Evolutionary conservation across 2,888 invertebrate species (phyloP).

Genomic region (Ptychoptera contaminata): DNA sequence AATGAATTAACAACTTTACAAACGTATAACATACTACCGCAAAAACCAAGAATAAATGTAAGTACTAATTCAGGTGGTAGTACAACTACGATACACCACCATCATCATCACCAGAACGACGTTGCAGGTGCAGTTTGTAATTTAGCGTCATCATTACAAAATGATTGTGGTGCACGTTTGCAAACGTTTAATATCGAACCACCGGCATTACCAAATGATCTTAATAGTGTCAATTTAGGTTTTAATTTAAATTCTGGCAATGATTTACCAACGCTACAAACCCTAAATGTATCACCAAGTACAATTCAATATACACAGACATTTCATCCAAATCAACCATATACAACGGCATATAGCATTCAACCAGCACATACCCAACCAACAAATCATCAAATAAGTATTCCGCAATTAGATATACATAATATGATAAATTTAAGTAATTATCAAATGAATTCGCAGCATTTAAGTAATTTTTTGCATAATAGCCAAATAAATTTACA

Average conservation of each 20-base stretch:
- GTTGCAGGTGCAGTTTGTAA: too few relatives aligned
- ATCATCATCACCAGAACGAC: background rate
- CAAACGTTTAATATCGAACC: slow-evolving; percentile 11
- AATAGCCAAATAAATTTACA: slow-evolving; percentile 13
- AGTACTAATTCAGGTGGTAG: slow-evolving; percentile 2
- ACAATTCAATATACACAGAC: slow-evolving; percentile 10
- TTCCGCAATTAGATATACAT: slow-evolving; percentile 10
- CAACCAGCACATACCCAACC: slow-evolving; percentile 7
- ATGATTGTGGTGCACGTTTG: slow-evolving; percentile 3
- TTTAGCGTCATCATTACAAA: background rate
- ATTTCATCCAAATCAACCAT: slow-evolving; percentile 10
- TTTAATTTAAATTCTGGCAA: slow-evolving; percentile 8
- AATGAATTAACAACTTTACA: slow-evolving; percentile 8
- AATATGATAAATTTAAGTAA: slow-evolving; percentile 11
- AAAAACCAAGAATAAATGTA: slow-evolving; percentile 8
- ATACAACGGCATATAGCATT: slow-evolving; percentile 7
- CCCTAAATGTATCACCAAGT: slow-evolving; percentile 9
- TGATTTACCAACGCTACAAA: slow-evolving; percentile 6
- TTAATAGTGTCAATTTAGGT: slow-evolving; percentile 8
- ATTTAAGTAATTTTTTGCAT: slow-evolving; percentile 11
- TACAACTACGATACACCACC: background rate
- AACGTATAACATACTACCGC: slow-evolving; percentile 10
- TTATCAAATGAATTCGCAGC: slow-evolving; percentile 12
- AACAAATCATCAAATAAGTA: slow-evolving; percentile 6
- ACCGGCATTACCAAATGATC: slow-evolving; percentile 4